Evolutionary conservation across 2,888 invertebrate species (phyloP), one percentile per base, ranked within the genome.

Genomic region (Drosophila mettleri): DNA sequence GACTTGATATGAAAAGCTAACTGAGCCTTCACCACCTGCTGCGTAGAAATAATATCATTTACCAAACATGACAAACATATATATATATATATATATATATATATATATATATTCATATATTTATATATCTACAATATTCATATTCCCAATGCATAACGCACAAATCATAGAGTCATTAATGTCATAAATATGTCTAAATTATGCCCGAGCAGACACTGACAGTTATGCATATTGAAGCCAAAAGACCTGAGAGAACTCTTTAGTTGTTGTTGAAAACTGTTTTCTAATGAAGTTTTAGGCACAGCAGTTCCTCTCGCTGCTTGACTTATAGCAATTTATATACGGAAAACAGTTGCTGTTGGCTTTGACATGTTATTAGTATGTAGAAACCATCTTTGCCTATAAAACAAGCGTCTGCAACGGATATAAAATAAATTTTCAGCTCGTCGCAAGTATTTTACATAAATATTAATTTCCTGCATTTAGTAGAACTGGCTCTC

Each of bases 121-220:
- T 7, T 24, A 27, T 27, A 36, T 31, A 48, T 69, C 59, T 9
- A n/a, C 51, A 6, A 33, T 33, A 22, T 52, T 52, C 51, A 54
- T 68, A 55, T 70, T 62, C 71, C 14, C 5, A 46, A 18, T 52
- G 53, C 53, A 66, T 58, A 53, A 27, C 33, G 52, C 58, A 79
- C 69, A 83, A 70, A 65, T 69, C 78, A 78, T 54, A 46, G 20
- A 48, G 18, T 38, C 51, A 62, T 67, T 58, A 69, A 55, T 63
- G 57, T 67, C 62, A 62, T 27, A 41, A 41, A 58, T 67, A 78
- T 65, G 61, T 74, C 57, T 70, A 70, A 57, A 66, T 70, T 62
- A 66, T 52, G 65, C 57, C 20, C 12, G 6, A 22, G 31, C 14
- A 46, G 34, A n/a, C n/a, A 27, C 18, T 2, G 33, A 34, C 33